Conservation (phyloP, 1,140 invertebrate species). For the Bilobella aurantiaca region DNA sequence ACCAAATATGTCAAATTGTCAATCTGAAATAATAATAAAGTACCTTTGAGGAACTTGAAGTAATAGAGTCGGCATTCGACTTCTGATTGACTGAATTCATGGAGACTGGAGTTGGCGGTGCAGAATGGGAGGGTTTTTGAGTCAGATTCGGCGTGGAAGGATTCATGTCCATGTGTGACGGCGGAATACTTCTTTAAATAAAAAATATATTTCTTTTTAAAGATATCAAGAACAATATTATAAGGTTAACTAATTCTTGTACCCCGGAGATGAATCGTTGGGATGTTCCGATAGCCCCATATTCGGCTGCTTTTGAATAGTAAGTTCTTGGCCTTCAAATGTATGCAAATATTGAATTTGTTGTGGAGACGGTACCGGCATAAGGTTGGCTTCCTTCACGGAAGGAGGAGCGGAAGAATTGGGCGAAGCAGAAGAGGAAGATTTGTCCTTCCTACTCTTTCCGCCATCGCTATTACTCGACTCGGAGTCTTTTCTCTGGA, state of each 20-base stretch:
- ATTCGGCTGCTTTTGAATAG: slow-evolving; percentile 92
- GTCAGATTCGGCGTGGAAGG: slow-evolving; percentile 28
- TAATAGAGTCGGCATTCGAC: slow-evolving; percentile 22
- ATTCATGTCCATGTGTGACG: slow-evolving; percentile 36
- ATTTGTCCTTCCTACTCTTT: slow-evolving; percentile 35
- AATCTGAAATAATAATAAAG: background rate
- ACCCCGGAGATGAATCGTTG: slow-evolving; percentile 38
- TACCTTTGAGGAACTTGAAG: slow-evolving; percentile 26
- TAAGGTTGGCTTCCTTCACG: slow-evolving; percentile 75
- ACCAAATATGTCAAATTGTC: background rate
- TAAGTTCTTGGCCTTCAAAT: slow-evolving; percentile 91
- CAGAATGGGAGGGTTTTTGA: slow-evolving; percentile 33
- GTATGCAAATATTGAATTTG: slow-evolving; percentile 91
- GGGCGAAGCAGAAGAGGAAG: slow-evolving; percentile 34
- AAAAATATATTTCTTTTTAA: no score
- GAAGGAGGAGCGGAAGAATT: slow-evolving; percentile 34
- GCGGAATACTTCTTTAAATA: slow-evolving; percentile 37
- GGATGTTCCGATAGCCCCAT: slow-evolving; percentile 63
- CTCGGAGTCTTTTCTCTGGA: slow-evolving; percentile 35
- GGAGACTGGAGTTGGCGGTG: slow-evolving; percentile 32
- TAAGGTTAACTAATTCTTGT: no score
- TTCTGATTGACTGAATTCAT: slow-evolving; percentile 26
- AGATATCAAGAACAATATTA: no score
- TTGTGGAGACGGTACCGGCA: slow-evolving; percentile 90
- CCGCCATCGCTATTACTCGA: slow-evolving; percentile 35